phyloP scores from a whole-genome alignment of 2,888 invertebrate genomes.

The Crocallis elinguaria region DNA sequence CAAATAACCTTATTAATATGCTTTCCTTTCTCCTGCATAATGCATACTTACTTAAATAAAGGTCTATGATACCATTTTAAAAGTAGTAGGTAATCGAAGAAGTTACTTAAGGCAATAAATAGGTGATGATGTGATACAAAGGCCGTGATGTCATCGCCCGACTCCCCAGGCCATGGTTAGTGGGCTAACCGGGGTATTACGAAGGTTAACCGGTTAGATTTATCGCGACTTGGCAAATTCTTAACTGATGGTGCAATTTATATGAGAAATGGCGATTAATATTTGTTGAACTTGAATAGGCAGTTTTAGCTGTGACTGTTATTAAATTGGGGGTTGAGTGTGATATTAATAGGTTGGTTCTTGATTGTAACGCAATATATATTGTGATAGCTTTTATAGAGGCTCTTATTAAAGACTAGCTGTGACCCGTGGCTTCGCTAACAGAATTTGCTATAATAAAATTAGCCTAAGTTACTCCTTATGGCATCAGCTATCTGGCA shows the following conservation, averaged over 20 bases:
- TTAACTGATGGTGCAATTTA: conserved; percentile 15
- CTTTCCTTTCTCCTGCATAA: no score
- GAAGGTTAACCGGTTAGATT: conserved; percentile 55
- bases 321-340: neutral
- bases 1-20: no score
- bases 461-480: no score
- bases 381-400: no score
- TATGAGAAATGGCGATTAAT: conserved; percentile 16
- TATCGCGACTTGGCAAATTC: conserved; percentile 20
- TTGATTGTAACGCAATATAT: no score
- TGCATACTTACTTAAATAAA: no score
- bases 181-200: conserved; percentile 45
- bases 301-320: neutral
- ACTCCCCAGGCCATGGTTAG: conserved; percentile 51
- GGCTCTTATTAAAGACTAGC: no score
- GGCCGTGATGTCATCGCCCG: conserved; percentile 62
- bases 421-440: no score
- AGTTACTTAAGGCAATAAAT: conserved; percentile 38
- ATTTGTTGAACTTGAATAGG: conserved; percentile 9
- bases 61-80: no score
- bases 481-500: no score
- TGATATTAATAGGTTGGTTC: neutral
- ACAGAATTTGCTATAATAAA: no score
- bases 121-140: conserved; percentile 50
- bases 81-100: neutral